A percentile compares a stretch with the other conserved stretches of the same genome.
phyloP scores from a whole-genome alignment of 1,140 invertebrate species.

The Araneus ventricosus region DNA sequence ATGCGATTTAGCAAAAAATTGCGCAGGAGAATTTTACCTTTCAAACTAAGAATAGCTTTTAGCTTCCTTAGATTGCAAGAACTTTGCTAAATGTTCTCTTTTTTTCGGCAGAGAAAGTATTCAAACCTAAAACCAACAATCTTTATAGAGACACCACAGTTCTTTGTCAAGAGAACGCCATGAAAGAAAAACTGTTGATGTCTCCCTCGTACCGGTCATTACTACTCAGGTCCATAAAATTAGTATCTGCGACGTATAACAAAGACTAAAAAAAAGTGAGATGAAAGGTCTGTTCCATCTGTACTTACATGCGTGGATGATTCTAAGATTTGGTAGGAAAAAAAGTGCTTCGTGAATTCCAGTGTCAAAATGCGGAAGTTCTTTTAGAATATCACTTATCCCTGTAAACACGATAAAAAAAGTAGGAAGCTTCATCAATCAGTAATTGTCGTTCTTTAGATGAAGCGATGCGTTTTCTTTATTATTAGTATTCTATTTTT shows the following conservation, averaged over 20 bases:
- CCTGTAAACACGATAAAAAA: neutral
- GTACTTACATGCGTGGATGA: slow-evolving; percentile 3
- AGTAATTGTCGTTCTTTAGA: neutral
- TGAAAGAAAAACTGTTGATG: neutral
- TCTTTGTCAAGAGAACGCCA: neutral
- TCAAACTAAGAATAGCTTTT: too few relatives aligned
- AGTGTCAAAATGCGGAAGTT: slow-evolving; percentile 19
- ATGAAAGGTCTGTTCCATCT: neutral
- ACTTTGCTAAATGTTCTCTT: too few relatives aligned
- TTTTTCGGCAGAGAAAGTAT: too few relatives aligned
- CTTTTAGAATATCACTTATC: neutral
- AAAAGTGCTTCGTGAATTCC: neutral
- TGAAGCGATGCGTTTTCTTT: neutral
- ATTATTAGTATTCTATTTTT: neutral
- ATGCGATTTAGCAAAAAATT: too few relatives aligned
- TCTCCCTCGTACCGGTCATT: neutral
- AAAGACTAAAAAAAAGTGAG: neutral
- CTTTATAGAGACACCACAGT: neutral
- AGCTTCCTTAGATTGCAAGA: too few relatives aligned
- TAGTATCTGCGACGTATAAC: neutral
- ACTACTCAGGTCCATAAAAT: neutral
- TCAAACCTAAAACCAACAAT: neutral
- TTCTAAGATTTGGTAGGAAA: neutral
- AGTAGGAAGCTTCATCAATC: neutral
- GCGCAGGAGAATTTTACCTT: too few relatives aligned